Evolutionary conservation across 2,797 vertebrate genomes (phyloP), one percentile per base, ranked within the genome.

Genomic region (Gobio occitaniae): DNA sequence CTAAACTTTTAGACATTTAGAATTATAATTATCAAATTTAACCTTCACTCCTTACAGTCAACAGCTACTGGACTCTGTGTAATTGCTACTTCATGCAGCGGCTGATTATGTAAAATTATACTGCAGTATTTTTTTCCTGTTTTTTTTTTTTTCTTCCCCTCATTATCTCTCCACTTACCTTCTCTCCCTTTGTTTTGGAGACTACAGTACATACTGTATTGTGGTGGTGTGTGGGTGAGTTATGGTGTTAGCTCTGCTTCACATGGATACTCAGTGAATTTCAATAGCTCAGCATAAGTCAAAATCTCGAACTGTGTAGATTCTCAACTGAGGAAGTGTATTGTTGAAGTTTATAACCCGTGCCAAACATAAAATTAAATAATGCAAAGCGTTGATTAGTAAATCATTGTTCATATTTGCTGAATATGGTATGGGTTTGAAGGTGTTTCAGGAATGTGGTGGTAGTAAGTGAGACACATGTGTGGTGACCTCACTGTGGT

Each of bases 61-160:
- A 32, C 41, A 32, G 89, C 84, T 88, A 86, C 85, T 86, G 79
- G 84, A 84, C 85, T 75, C 75, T 86, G 74, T 94, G 94, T 97
- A 98, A 97, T 98, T 97, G 96, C 95, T 96, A 95, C 95, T 96
- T 96, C 96, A 97, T 96, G 95, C 94, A 89, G 92, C 94, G 94
- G 93, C 92, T 97, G 97, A 98, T 97, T 97, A 96, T 96, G 94
- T 96, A 96, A 97, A 98, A 98, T 98, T 97, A 97, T 96, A 97
- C 93, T 95, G 94, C 94, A 90, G 89, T 78, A 84, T 79, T 91
- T 82, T 11, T 74, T 56, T 63, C 91, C 89, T 88, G 86, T 86
- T 86, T 59, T n/a, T 56, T n/a, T n/a, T n/a, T 32, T 32, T 59
- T 54, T 52, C 5, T 15, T 0, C 11, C 11, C 10, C 4, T 63